phyloP scores from a whole-genome alignment of 2,797 vertebrate genomes.

The Acanthornis magna region DNA sequence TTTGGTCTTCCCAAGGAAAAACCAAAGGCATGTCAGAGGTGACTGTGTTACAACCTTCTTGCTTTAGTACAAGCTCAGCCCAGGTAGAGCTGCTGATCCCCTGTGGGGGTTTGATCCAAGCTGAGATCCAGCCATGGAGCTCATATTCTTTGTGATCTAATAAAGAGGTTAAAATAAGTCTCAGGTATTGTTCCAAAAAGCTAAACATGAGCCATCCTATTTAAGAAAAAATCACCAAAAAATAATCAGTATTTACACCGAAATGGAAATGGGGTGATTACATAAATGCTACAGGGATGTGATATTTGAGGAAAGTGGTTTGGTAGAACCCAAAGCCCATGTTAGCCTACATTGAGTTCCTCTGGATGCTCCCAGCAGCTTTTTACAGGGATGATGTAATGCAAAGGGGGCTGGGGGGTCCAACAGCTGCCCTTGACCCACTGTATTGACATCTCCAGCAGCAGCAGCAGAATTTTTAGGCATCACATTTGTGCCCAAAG shows the following conservation, averaged over 20 bases:
- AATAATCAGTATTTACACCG: neutral
- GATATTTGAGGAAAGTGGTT: neutral
- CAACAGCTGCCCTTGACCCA: neutral
- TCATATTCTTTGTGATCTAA: neutral
- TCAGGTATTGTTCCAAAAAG: neutral
- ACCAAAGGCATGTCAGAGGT: neutral
- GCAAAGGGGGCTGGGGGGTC: accelerated
- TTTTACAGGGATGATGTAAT: accelerated
- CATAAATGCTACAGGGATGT: neutral
- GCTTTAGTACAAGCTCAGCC: neutral
- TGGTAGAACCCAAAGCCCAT: neutral
- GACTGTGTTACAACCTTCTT: neutral
- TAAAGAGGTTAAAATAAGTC: neutral
- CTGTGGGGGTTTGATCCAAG: neutral
- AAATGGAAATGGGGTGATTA: neutral
- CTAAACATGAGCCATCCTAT: neutral
- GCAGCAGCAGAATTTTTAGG: neutral
- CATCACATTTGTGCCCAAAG: accelerated
- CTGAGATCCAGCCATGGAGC: neutral
- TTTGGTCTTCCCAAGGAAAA: neutral
- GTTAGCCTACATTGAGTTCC: neutral
- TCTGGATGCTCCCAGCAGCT: neutral
- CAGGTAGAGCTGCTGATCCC: too few relatives aligned
- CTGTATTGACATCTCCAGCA: neutral
- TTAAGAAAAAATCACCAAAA: neutral